Conservation (phyloP, 2,888 invertebrate species). For the Sesia apiformis region DNA sequence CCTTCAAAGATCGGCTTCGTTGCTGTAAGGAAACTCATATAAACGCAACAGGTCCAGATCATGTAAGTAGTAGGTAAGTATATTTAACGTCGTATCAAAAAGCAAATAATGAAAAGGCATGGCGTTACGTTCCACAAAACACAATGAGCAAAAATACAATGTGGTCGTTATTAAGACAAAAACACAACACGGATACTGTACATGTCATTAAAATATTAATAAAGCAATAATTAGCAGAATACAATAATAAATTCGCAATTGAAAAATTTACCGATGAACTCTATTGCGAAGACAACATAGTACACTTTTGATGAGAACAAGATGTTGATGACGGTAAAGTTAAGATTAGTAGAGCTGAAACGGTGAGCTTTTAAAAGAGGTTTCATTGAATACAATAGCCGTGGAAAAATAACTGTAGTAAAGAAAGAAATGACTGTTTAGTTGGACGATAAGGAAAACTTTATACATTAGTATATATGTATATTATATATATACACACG, state of each 20-base stretch:
- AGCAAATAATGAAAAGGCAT: neutral
- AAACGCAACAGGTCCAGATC: no score
- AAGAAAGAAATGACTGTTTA: slow-evolving; percentile 28
- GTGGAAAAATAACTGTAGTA: slow-evolving; percentile 62
- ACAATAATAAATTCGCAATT: slow-evolving; percentile 1
- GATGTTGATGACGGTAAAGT: neutral
- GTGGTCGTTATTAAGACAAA: slow-evolving; percentile 1
- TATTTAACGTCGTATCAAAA: no score
- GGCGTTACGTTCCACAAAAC: neutral
- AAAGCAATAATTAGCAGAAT: slow-evolving; percentile 19
- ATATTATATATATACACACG: no score
- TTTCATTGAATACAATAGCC: slow-evolving; percentile 44
- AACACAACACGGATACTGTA: slow-evolving; percentile 21
- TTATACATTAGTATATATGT: no score
- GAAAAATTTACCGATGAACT: neutral
- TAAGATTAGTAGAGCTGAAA: slow-evolving; percentile 1
- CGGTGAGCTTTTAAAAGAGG: slow-evolving; percentile 22
- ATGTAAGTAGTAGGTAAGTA: no score
- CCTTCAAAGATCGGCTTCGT: no score
- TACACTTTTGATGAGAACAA: neutral
- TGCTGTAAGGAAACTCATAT: no score
- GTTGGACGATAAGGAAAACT: no score
- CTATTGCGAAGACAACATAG: neutral
- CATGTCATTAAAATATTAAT: slow-evolving; percentile 24
- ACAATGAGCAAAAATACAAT: neutral